Evolutionary conservation across 2,888 invertebrate genomes (phyloP).

Genomic region (Drosophila quinaria): DNA sequence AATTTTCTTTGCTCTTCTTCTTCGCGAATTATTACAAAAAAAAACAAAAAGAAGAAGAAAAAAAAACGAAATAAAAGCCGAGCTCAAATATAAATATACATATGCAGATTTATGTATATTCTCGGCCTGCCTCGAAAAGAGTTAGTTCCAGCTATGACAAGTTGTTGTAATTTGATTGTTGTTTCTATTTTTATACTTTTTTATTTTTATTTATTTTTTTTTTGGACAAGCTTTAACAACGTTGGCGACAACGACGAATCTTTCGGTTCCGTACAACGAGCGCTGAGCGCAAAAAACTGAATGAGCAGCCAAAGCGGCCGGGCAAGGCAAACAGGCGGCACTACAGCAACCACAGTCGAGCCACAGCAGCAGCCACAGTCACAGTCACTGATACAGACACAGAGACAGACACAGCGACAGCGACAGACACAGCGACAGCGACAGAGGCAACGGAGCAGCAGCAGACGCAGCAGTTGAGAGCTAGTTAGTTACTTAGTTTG

Average conservation of each 20-base stretch:
- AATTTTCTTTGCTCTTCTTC: slow-evolving; percentile 25
- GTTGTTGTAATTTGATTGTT: slow-evolving; percentile 22
- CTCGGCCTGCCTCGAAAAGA: slow-evolving; percentile 42
- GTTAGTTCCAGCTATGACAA: slow-evolving; percentile 65
- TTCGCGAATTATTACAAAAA: slow-evolving; percentile 54
- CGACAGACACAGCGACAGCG: slow-evolving; percentile 12
- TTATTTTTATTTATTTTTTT: slow-evolving; percentile 21
- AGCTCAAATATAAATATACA: slow-evolving; percentile 18
- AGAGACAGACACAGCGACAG: slow-evolving; percentile 23
- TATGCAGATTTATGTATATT: slow-evolving; percentile 56
- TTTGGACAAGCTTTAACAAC: slow-evolving; percentile 36
- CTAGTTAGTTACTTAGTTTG: slow-evolving; percentile 78
- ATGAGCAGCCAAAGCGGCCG: slow-evolving; percentile 78
- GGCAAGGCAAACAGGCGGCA: slow-evolving; percentile 79
- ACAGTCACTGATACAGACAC: slow-evolving; percentile 21
- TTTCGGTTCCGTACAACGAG: slow-evolving; percentile 79
- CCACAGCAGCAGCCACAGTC: slow-evolving; percentile 22
- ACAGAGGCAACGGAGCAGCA: slow-evolving; percentile 14
- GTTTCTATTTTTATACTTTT: slow-evolving; percentile 14
- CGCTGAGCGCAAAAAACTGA: slow-evolving; percentile 80
- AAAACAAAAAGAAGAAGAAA: slow-evolving; percentile 32
- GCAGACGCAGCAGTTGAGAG: slow-evolving; percentile 54
- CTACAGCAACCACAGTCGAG: slow-evolving; percentile 23
- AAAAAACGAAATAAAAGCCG: slow-evolving; percentile 7
- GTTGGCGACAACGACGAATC: slow-evolving; percentile 70